Base-by-base conservation (phyloP, 2,113 vertebrate genomes). In the Tretioscincus oriximinensis region DNA sequence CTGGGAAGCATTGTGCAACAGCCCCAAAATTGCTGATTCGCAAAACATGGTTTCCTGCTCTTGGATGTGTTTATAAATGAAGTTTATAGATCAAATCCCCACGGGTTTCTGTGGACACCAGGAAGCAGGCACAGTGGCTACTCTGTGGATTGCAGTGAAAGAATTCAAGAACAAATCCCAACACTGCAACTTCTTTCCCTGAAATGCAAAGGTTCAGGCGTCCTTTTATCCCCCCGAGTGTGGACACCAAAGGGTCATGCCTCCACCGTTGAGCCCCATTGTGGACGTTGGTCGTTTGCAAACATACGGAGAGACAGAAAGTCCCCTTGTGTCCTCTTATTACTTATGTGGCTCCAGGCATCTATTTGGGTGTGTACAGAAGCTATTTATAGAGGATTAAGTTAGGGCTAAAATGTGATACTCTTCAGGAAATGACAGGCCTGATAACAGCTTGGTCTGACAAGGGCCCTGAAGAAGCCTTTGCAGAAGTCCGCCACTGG, bases 381-480 rank as follows among this genome's bases (percentile, higher is more conserved):
- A 89, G 78, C 85, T 89, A 79, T 87, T 88, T 87, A 81, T 85
- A 72, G 80, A 84, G 85, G 84, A 85, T 87, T 85, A 80, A 74
- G 77, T 73, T 65, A 49, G 31, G 68, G n/a, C 81, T 87, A 84
- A 84, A 89, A 89, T 81, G 88, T 81, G 83, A 83, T 89, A 73
- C 86, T 61, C 41, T 77, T 78, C 85, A 87, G 88, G 88, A 89
- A 89, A 85, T 81, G 76, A 78, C 72, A 81, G 71, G 58, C 51
- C 81, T 81, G 81, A 87, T 85, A 87, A 82, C 72, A 73, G 80
- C 82, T 74, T 79, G 61, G 81, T 64, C 81, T 81, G 84, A 81
- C 49, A 68, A 78, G 65, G 49, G 65, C 60, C 67, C 77, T 16
- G 81, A 68, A 73, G 69, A 41, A 79, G 79, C 74, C 78, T 74